Percentiles rank a stretch among this genome's conserved stretches.
phyloP scores from a whole-genome alignment of 2,113 vertebrate genomes.

The Tragulus kanchil region DNA sequence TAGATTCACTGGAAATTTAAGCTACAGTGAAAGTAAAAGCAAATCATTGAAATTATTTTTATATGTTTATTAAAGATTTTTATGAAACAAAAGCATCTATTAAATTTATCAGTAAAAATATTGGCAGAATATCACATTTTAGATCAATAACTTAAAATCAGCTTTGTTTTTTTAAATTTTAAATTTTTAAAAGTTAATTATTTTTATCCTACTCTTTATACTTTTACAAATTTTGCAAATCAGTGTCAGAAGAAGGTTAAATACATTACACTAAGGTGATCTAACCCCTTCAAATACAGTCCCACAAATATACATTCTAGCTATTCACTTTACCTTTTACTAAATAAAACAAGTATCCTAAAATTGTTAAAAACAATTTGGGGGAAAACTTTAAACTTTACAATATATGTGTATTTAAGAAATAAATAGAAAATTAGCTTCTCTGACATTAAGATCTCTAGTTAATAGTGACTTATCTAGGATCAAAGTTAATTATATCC shows the following conservation, averaged over 20 bases:
- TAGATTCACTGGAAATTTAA: slow-evolving; percentile 7
- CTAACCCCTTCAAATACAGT: not conserved
- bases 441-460: not conserved
- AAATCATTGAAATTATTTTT: not conserved
- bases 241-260: not conserved
- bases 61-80: not conserved
- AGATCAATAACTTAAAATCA: not conserved
- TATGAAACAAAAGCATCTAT: not conserved
- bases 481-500: not conserved
- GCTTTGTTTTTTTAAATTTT: not conserved
- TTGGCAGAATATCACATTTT: not conserved
- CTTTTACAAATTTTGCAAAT: not conserved
- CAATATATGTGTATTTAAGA: not conserved
- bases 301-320: not conserved
- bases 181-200: slow-evolving; percentile 35
- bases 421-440: not conserved
- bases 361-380: not conserved
- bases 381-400: not conserved
- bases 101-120: not conserved
- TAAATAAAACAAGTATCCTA: not conserved
- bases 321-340: not conserved
- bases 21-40: not conserved
- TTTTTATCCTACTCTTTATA: not conserved
- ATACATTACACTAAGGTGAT: not conserved
- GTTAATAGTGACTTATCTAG: not conserved